Evolutionary conservation across 2,113 vertebrate species (phyloP), one percentile per base, ranked within the genome.

Genomic region (Choloepus hoffmanni): DNA sequence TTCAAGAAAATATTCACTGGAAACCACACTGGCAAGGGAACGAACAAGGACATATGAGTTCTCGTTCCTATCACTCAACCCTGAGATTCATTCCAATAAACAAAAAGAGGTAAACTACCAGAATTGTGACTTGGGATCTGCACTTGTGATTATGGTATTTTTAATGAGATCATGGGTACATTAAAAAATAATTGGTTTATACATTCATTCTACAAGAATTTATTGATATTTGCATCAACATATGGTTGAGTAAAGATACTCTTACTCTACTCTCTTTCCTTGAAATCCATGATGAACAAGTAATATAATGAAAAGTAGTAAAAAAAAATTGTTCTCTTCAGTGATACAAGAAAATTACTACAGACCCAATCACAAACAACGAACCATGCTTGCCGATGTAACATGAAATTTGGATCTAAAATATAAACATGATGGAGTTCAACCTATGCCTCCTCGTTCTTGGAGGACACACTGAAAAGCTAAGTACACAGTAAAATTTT

Each of bases 1-100:
- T 36, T 65, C 24, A n/a, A 4, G 19, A 50, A 18, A 62, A 24
- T 24, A 28, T 1, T 33, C 7, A 3, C 0, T 43, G 55, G 73
- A 79, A 62, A 53, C 3, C 6, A 28, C 4, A 2, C 0, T 3
- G 43, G 8, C 50, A 12, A 63, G 33, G 28, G 36, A 85, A 55
- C 0, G 7, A 45, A n/a, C 16, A 24, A 55, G 28, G 55, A 68
- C 48, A 5, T 50, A 6, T 0, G 65, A 21, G 21, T 62, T 79
- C 50, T 30, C 33, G 1, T 40, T 63, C 33, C 12, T 48, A 3
- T 65, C 43, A 28, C 15, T 72, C 30, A 36, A 36, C 19, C 1
- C 8, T 2, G 13, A 58, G 5, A 15, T 15, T 68, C 36, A 0
- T 92, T 86, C 67, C 53, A 55, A 65, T 72, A 72, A 77, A 60